Evolutionary conservation across 2,113 vertebrate species (phyloP).

Genomic region (Recurvirostra avosetta): DNA sequence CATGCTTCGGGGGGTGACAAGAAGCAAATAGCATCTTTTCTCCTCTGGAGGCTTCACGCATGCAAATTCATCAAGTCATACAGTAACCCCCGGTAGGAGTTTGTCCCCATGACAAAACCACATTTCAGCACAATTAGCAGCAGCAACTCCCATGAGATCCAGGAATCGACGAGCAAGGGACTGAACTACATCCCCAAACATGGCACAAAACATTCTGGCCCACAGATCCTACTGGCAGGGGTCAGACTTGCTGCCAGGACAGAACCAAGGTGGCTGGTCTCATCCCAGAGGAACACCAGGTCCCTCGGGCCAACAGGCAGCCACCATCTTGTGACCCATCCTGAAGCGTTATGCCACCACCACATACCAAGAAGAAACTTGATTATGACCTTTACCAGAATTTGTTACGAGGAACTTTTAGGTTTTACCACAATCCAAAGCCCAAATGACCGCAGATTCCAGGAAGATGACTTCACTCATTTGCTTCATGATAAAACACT

Average conservation of each 20-base stretch:
- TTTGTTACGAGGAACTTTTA: neutral
- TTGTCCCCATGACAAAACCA: neutral
- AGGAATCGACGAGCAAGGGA: neutral
- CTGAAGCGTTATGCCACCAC: neutral
- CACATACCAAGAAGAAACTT: neutral
- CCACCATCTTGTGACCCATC: neutral
- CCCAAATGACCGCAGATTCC: slow-evolving; percentile 63
- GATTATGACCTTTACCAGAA: neutral
- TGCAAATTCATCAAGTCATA: neutral
- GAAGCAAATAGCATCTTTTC: neutral
- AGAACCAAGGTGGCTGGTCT: fast-evolving
- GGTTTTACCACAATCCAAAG: slow-evolving; percentile 42
- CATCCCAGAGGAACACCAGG: neutral
- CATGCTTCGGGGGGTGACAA: neutral
- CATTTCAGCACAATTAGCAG: slow-evolving; percentile 10
- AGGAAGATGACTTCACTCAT: slow-evolving; percentile 74
- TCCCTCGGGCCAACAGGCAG: neutral
- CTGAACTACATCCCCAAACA: neutral
- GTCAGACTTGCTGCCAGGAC: neutral
- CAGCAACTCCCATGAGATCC: neutral
- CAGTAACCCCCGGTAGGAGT: neutral
- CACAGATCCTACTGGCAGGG: neutral
- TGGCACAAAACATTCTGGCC: neutral
- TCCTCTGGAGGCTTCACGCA: neutral
- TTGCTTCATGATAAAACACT: slow-evolving; percentile 58